These are phyloP conservation scores for Melanargia galathea DNA, from an alignment of 2,888 invertebrate species.

Conservation along the genomic window DNA sequence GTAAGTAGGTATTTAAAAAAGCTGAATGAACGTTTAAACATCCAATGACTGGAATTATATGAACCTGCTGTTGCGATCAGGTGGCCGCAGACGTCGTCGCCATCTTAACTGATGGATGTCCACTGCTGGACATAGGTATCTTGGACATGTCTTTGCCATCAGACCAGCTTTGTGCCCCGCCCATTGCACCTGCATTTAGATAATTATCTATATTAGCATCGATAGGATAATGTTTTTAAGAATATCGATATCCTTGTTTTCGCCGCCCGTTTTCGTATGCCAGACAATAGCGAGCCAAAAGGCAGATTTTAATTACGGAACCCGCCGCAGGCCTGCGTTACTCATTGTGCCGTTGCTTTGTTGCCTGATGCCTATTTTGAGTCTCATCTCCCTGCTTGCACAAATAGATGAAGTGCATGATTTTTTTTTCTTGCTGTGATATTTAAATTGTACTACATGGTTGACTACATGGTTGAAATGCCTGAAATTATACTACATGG, in stretches of 20 bases:
- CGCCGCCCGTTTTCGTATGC: constrained; percentile 38
- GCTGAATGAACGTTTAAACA: no score
- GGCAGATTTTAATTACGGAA: constrained; percentile 76
- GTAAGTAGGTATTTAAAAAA: no score
- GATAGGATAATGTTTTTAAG: constrained; percentile 24
- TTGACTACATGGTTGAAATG: no score
- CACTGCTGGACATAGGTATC: no score
- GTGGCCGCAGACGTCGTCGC: no score
- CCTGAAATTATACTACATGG: background rate
- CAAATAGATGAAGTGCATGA: constrained; percentile 31
- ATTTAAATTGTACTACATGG: background rate
- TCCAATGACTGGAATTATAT: no score
- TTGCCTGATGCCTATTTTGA: constrained; percentile 37
- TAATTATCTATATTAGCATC: no score
- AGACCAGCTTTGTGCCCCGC: no score
- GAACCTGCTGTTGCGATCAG: no score
- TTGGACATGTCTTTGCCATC: no score
- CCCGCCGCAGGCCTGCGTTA: constrained; percentile 50
- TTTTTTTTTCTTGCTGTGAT: constrained; percentile 12
- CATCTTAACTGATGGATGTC: no score
- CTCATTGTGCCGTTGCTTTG: constrained; percentile 40
- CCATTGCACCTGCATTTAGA: no score
- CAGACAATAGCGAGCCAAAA: constrained; percentile 60
- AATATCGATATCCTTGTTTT: constrained; percentile 39
- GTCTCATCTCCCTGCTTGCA: constrained; percentile 32